These are phyloP conservation scores for Ammodramus savannarum DNA, from an alignment of 2,113 vertebrate genomes.

Conservation along the genomic window DNA sequence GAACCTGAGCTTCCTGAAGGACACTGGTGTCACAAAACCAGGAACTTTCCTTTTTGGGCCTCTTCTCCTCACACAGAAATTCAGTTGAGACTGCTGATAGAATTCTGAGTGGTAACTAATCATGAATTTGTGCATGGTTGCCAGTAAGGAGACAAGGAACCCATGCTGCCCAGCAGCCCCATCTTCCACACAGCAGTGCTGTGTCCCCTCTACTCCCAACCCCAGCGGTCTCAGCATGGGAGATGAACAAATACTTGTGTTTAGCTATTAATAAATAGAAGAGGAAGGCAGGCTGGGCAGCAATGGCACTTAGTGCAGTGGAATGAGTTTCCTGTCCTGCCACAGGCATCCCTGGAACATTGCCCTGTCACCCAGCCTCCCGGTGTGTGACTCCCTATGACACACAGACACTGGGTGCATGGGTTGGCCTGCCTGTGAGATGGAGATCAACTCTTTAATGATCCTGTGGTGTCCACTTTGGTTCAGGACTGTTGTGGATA, in stretches of 20 bases:
- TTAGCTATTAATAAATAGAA: not conserved
- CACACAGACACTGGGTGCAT: accelerated
- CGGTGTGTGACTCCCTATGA: accelerated
- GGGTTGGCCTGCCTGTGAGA: not conserved
- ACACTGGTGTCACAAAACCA: not conserved
- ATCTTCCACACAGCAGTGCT: accelerated
- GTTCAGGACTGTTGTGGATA: not conserved
- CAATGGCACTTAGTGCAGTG: accelerated
- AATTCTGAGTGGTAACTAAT: not conserved
- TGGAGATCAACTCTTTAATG: not conserved
- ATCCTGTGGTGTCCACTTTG: not conserved
- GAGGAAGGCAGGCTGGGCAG: not conserved
- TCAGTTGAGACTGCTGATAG: not conserved
- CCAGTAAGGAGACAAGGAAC: not conserved
- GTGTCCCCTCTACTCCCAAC: not conserved
- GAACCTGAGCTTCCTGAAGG: not conserved
- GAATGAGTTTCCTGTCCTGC: not conserved
- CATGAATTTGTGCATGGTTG: accelerated
- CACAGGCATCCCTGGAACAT: accelerated
- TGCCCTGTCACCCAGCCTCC: not conserved
- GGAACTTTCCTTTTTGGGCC: not conserved
- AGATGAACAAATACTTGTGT: not conserved
- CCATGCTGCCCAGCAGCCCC: not conserved
- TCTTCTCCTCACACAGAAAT: not conserved
- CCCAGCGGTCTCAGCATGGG: accelerated